Evolutionary conservation across 2,797 vertebrate genomes (phyloP), one percentile per base, ranked within the genome.

Genomic region (Galago senegalensis): DNA sequence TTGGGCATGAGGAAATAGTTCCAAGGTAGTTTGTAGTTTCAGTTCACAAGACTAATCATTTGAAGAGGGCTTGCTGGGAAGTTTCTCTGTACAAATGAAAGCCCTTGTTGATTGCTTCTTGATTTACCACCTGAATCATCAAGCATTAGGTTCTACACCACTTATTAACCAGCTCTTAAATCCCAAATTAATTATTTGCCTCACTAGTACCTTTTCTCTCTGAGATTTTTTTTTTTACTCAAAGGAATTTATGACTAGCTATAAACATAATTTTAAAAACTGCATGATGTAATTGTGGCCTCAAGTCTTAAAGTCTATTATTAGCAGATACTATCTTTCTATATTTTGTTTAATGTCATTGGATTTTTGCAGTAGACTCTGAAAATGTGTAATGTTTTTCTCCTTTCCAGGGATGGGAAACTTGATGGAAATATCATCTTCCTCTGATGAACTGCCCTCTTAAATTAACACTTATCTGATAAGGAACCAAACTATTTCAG

Each of bases 211-310:
- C 31, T 60, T 56, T 69, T 29, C 80, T 56, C 14, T 7, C 29
- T 65, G 34, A 85, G 25, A 88, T 34, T 23, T 76, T 27, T 49
- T 53, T 83, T 31, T 87, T n/a, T 16, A 43, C 53, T 93, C 31
- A 83, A 87, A 65, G 58, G 49, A 91, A 73, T 88, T 92, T 96
- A 76, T 88, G n/a, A 46, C 79, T 85, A 88, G 21, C 72, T 93
- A 94, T 88, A 88, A 90, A 67, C 61, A 93, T 67, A 89, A 91
- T 89, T 77, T 53, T 12, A 46, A 89, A 95, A 97, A 80, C 25
- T 31, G n/a, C 53, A 40, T 84, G 84, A 82, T 21, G 37, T 89
- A 86, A 73, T 82, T 93, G 72, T 82, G 87, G n/a, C 75, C 82
- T 21, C 11, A 75, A 88, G 63, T 90, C 77, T 93, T 92, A 27